A percentile compares a stretch with the other conserved stretches of the same genome.
Evolutionary conservation across 2,888 invertebrate species (phyloP).

Genomic region (Linnaemya tessellans): DNA sequence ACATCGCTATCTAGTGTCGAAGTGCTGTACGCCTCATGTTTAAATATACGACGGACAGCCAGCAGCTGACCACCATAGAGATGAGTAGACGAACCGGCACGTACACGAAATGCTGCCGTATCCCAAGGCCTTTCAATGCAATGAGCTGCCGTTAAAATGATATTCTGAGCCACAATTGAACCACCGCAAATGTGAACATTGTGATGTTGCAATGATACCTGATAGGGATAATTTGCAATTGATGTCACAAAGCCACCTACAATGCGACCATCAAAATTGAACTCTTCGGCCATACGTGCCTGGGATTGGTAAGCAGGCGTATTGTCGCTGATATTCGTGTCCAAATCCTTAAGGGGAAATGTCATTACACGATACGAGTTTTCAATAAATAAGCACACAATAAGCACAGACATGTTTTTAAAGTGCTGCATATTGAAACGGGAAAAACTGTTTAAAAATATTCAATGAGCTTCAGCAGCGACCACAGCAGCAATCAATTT

Average conservation of each 20-base stretch:
- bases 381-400: constrained; percentile 28
- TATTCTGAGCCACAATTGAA: constrained; percentile 69
- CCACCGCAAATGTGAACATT: constrained; percentile 73
- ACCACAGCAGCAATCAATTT: not conserved
- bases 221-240: constrained; percentile 72
- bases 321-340: constrained; percentile 14
- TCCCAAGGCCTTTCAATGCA: constrained; percentile 74
- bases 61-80: constrained; percentile 76
- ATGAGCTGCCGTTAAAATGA: constrained; percentile 74
- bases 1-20: constrained; percentile 77
- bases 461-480: not conserved
- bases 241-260: constrained; percentile 72
- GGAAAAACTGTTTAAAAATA: not conserved
- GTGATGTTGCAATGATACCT: constrained; percentile 72
- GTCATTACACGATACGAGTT: constrained; percentile 27
- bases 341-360: constrained; percentile 37
- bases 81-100: constrained; percentile 76
- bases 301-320: not conserved
- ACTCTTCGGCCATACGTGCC: constrained; percentile 21
- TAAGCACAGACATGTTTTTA: constrained; percentile 27
- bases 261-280: constrained; percentile 73
- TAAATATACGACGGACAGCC: constrained; percentile 75
- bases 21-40: constrained; percentile 75
- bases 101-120: constrained; percentile 75
- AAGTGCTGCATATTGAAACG: constrained; percentile 38